Base-by-base conservation (phyloP, 2,888 invertebrate species). In the Melieria picta region DNA sequence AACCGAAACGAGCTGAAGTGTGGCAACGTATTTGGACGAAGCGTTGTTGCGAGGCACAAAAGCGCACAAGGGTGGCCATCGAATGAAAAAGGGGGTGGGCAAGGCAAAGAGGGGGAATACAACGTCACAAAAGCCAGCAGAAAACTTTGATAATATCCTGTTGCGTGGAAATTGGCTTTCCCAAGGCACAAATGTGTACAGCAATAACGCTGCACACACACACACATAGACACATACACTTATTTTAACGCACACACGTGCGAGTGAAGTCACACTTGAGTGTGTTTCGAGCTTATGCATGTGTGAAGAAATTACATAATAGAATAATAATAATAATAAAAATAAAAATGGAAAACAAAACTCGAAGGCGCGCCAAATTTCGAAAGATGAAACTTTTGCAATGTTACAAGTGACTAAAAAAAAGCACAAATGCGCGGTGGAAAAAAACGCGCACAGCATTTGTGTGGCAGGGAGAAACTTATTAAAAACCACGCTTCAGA, bases 71-170 rank as follows among this genome's bases (percentile, higher is more conserved):
- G 30, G 30, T 30, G 30, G 30, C 30, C 30, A 30, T 3, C 30
- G 30, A 30, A 30, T 30, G 30, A 30, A 30, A 30, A 30, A 2
- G 30, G 2, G 30, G 3, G 30, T 0, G 30, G 30, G 30, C 0
- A 30, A 30, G 16, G 16, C 30, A 30, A 30, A 30, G 30, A 30
- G 30, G 30, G 30, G 30, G 30, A 30, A 30, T 30, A 30, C 3
- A 30, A 30, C 30, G 30, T 30, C 30, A 30, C 30, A 30, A 30
- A 52, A 52, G 52, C 9, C 13, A 30, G 30, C 30, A 30, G 30
- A 47, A 47, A 63, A 63, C 63, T 63, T 63, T 63, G 48, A 30
- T 16, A 63, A 63, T 63, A 63, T 63, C 63, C 63, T 63, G 63
- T 63, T 63, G 63, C 63, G 63, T 63, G 16, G 63, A 48, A 63